Percentiles rank a stretch among this genome's conserved stretches.
These are phyloP conservation scores for Uropsilus gracilis DNA, from an alignment of 2,113 vertebrate species.

Conservation along the genomic window DNA sequence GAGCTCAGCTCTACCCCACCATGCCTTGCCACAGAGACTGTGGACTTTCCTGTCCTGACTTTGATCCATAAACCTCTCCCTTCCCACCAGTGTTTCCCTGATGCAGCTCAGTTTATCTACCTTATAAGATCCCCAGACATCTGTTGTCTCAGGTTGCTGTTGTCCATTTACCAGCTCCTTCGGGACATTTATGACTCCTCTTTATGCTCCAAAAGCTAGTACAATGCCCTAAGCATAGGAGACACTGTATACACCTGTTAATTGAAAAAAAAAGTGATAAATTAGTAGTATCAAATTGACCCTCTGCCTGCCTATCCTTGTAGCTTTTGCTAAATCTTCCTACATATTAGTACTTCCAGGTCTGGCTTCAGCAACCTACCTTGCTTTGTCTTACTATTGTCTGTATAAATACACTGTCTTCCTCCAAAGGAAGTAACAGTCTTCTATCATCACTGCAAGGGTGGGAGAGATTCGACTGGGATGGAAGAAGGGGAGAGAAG, in stretches of 20 bases:
- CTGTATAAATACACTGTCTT: neutral
- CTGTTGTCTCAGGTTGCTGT: neutral
- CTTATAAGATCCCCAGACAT: neutral
- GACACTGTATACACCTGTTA: rapidly evolving
- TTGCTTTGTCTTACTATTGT: neutral
- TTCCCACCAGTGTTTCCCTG: neutral
- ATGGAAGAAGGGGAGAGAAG: too few relatives aligned
- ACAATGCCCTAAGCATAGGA: neutral
- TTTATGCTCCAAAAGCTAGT: neutral
- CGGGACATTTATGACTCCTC: neutral
- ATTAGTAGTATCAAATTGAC: neutral
- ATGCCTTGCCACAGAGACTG: neutral
- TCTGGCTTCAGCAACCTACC: neutral
- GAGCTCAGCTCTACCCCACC: neutral
- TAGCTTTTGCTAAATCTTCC: neutral
- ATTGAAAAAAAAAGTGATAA: neutral
- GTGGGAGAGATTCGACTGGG: neutral
- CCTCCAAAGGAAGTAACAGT: neutral
- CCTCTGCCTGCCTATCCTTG: neutral
- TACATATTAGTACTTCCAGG: neutral
- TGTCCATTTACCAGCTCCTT: neutral
- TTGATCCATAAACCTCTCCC: neutral
- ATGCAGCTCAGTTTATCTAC: neutral
- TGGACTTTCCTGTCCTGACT: neutral
- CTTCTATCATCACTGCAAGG: neutral